These are phyloP conservation scores for Oenanthe oenanthe DNA, from an alignment of 2,113 vertebrate genomes.

Conservation along the genomic window DNA sequence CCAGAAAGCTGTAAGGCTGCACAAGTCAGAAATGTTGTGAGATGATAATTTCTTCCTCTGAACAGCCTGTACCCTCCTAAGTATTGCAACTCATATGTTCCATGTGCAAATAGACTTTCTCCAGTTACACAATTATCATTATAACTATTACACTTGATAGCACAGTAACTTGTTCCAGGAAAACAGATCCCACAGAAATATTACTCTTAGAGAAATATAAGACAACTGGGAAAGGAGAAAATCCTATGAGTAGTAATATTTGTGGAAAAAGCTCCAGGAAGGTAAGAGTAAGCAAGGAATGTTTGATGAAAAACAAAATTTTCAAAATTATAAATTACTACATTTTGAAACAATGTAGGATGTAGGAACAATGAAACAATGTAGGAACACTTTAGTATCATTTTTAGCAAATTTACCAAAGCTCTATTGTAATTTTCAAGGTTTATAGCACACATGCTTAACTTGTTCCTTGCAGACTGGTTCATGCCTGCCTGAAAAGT, in stretches of 20 bases:
- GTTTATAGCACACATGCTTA: background rate
- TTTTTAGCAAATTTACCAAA: background rate
- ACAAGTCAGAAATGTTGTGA: background rate
- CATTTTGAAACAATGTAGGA: background rate
- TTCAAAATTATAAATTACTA: background rate
- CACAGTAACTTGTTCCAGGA: background rate
- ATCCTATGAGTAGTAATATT: background rate
- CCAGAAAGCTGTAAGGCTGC: background rate
- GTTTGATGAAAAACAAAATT: background rate
- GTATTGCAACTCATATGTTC: background rate
- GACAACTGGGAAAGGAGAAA: background rate
- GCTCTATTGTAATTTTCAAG: background rate
- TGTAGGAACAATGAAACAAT: background rate
- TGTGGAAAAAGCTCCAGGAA: background rate
- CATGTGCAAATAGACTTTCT: background rate
- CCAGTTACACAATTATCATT: background rate
- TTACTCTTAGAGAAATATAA: background rate
- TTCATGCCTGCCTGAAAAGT: background rate
- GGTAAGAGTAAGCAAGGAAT: background rate
- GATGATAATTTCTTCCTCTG: background rate
- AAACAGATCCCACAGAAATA: background rate
- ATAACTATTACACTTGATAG: background rate
- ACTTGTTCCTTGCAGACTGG: background rate
- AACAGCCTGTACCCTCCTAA: background rate
- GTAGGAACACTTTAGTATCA: background rate